Evolutionary conservation across 2,113 vertebrate genomes (phyloP).

Genomic region (Hemibagrus wyckioides): DNA sequence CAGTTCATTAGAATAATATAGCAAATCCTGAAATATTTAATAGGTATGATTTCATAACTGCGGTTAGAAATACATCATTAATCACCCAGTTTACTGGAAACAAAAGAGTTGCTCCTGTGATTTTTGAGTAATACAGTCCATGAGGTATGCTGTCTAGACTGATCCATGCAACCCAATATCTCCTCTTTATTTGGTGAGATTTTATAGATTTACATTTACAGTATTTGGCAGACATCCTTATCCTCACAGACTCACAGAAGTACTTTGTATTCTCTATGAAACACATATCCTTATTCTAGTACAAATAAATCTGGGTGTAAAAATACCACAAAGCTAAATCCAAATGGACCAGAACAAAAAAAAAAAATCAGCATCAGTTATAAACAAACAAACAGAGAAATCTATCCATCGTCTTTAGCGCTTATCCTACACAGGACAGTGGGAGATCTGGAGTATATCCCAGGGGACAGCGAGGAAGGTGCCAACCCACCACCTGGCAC

Average conservation of each 20-base stretch:
- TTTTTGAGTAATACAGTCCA: neutral
- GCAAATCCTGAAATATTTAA: neutral
- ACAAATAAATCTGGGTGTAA: neutral
- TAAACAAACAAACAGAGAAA: too few relatives aligned
- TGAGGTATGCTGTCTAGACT: neutral
- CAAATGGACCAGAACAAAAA: too few relatives aligned
- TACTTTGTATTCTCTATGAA: neutral
- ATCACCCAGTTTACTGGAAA: neutral
- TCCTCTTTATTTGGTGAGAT: neutral
- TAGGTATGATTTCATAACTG: neutral
- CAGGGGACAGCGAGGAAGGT: too few relatives aligned
- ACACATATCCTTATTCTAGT: neutral
- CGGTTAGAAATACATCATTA: neutral
- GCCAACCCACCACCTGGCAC: too few relatives aligned
- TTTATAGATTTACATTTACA: neutral
- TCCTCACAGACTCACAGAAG: neutral
- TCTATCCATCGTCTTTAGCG: too few relatives aligned
- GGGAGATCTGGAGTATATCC: too few relatives aligned
- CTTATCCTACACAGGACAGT: too few relatives aligned
- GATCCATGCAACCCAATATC: neutral
- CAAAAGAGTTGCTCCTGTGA: neutral
- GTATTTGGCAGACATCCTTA: neutral
- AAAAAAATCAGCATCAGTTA: too few relatives aligned
- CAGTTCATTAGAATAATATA: slow-evolving; percentile 8
- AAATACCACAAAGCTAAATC: too few relatives aligned